Base-by-base conservation (phyloP, 2,888 invertebrate species). In the Eilema sororculum region DNA sequence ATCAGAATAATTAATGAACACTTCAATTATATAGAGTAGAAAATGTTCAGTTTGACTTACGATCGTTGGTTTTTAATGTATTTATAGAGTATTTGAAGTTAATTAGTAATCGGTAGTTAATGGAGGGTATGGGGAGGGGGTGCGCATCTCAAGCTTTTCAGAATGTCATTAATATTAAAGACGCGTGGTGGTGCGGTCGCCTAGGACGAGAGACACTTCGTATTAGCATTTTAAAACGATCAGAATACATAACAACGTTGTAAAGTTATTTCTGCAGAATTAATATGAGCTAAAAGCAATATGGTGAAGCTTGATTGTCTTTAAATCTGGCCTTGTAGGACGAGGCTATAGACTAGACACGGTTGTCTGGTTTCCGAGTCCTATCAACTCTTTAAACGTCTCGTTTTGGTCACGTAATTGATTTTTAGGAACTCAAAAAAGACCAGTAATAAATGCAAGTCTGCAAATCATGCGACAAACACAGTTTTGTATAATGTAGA, bases 121-220 rank as follows among this genome's bases (percentile, higher is more conserved):
- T 62, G 30, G 22, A 25, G 22, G 24, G 12, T 13, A 22, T 24
- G n/a, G 24, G 24, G 33, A n/a, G n/a, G 24, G 24, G 16, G 37
- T 62, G 24, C n/a, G n/a, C 52, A 46, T n/a, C 52, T 52, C 2
- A 20, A 9, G 46, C n/a, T 37, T 62, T 20, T 46, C 63, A 63
- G 46, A 63, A 22, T 33, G 72, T 69, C 67, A 79, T 79, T 81
- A 80, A 81, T 77, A 81, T 79, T 79, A 70, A 63, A 16, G 60
- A 33, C 75, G 68, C 66, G 82, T 79, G 65, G 60, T 68, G 9
- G 67, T 59, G 71, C 69, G 71, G 74, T 74, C 79, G 82, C 69
- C 80, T 74, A 71, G 74, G 70, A 77, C 81, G 62, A 67, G 72
- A 66, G 67, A 60, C 65, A 37, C 46, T 22, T 28, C 58, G 10